phyloP scores from a whole-genome alignment of 2,113 vertebrate genomes.

The Cebidichthys violaceus region DNA sequence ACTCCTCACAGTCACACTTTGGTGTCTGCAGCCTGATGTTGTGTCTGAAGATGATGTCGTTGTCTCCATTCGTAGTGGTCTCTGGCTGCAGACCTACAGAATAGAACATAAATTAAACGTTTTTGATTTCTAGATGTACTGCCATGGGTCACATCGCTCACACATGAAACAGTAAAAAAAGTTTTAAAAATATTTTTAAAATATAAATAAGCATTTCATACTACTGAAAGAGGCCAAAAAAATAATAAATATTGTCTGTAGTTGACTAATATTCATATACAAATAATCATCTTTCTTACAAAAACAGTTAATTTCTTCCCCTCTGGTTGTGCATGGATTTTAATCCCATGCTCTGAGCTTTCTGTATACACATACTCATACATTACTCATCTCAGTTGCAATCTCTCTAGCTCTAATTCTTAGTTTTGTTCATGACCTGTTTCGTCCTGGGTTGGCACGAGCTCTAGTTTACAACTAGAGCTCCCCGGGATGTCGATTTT shows the following conservation, averaged over 20 bases:
- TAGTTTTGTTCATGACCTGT: constrained; percentile 57
- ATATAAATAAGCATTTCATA: background rate
- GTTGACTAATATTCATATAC: background rate
- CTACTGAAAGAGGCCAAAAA: background rate
- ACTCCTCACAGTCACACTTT: constrained; percentile 83
- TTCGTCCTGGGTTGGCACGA: constrained; percentile 70
- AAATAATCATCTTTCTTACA: background rate
- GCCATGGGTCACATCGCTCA: background rate
- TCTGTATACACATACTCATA: background rate
- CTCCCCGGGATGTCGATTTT: constrained; percentile 84
- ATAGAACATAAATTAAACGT: background rate
- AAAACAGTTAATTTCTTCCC: background rate
- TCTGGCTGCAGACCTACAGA: constrained; percentile 69
- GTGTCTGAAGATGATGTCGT: constrained; percentile 90
- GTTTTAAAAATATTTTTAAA: background rate
- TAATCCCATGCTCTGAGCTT: background rate
- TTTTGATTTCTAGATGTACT: background rate
- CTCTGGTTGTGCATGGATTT: background rate
- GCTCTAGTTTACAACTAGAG: constrained; percentile 83
- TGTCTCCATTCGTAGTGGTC: constrained; percentile 78
- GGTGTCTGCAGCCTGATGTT: constrained; percentile 86
- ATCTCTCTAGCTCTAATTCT: background rate
- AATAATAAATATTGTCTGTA: background rate
- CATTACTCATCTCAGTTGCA: background rate
- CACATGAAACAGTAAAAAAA: background rate